Conservation (phyloP, 2,113 vertebrate genomes). For the Ailuropoda melanoleuca region DNA sequence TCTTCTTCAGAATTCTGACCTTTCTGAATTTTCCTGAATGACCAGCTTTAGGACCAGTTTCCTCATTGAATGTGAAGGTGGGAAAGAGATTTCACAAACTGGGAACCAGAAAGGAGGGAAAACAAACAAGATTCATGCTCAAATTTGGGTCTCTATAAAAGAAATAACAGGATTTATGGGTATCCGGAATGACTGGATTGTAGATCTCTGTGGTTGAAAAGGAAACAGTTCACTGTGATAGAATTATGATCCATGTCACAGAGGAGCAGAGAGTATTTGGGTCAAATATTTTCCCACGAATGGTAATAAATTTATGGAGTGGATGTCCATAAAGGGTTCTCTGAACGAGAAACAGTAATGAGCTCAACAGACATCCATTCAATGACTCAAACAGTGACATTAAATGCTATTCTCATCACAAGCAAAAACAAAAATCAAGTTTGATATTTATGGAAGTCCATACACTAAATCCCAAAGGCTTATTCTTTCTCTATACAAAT, state of each 20-base stretch:
- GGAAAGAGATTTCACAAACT: neutral
- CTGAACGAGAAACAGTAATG: slow-evolving; percentile 57
- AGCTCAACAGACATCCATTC: slow-evolving; percentile 57
- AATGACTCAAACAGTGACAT: slow-evolving; percentile 59
- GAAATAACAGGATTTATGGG: neutral
- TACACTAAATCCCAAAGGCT: neutral
- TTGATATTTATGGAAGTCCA: slow-evolving; percentile 18
- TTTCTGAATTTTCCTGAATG: neutral
- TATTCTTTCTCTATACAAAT: slow-evolving; percentile 22
- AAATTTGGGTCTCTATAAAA: slow-evolving; percentile 3
- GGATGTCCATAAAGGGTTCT: slow-evolving; percentile 61
- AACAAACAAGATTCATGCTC: neutral
- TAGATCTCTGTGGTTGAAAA: slow-evolving; percentile 34
- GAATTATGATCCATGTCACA: slow-evolving; percentile 59
- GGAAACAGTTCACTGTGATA: slow-evolving; percentile 43
- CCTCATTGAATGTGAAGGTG: neutral
- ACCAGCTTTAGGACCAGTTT: neutral
- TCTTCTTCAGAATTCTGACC: neutral
- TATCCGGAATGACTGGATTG: slow-evolving; percentile 18
- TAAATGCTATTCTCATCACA: slow-evolving; percentile 49
- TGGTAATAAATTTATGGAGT: slow-evolving; percentile 56
- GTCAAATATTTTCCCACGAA: slow-evolving; percentile 79
- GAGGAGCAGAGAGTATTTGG: slow-evolving; percentile 54
- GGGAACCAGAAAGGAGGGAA: neutral
- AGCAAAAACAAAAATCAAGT: slow-evolving; percentile 30